Conservation (phyloP, 2,797 vertebrate genomes). For the Clamator glandarius region DNA sequence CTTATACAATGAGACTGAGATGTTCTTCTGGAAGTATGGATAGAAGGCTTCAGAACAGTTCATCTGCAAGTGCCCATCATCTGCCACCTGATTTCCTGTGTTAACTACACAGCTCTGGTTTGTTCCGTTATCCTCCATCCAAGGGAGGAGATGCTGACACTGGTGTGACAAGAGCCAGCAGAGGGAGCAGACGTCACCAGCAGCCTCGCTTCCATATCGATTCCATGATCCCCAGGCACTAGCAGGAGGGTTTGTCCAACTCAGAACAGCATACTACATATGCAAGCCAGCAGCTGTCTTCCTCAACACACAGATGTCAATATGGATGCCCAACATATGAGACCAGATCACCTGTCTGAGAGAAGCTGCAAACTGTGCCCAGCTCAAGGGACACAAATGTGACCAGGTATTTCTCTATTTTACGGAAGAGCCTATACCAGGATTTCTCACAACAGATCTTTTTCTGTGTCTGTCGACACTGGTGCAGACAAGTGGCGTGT, state of each 20-base stretch:
- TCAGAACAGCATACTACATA: background rate
- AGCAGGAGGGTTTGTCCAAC: background rate
- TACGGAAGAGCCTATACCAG: accelerated
- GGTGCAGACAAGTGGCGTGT: background rate
- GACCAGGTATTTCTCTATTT: background rate
- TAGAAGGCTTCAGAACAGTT: background rate
- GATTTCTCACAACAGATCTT: background rate
- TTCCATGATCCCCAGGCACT: background rate
- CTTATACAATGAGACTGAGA: background rate
- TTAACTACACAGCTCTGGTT: background rate
- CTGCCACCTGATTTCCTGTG: background rate
- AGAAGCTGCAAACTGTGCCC: background rate
- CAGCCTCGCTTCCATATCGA: background rate
- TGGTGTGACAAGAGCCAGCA: background rate
- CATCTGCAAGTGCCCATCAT: background rate
- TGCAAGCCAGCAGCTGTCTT: background rate
- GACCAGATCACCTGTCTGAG: accelerated
- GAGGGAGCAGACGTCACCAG: conserved; percentile 49
- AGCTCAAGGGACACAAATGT: background rate
- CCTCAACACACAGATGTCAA: background rate
- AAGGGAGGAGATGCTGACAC: background rate
- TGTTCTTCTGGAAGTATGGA: background rate
- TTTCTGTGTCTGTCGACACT: background rate
- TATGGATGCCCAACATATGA: background rate
- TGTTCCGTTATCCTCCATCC: background rate